Percentiles rank a stretch among this genome's conserved stretches.
phyloP scores from a whole-genome alignment of 2,888 invertebrate genomes.

The Rhabditoides inermis region DNA sequence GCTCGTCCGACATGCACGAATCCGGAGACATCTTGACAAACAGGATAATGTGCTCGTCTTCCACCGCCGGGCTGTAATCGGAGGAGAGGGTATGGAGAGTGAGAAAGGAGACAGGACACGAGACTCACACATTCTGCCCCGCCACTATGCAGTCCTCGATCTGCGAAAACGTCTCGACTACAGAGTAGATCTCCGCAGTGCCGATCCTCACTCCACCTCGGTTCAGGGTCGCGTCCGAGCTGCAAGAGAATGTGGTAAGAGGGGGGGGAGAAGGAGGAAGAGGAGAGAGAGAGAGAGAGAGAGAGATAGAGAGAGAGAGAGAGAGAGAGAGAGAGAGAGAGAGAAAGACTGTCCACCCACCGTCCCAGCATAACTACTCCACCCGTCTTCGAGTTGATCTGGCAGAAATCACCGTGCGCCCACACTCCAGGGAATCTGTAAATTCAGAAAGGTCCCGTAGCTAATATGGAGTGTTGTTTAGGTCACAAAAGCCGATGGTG shows the following conservation, averaged over 20 bases:
- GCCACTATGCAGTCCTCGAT: slow-evolving; percentile 60
- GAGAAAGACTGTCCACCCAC: slow-evolving; percentile 5
- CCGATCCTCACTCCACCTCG: slow-evolving; percentile 62
- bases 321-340: background rate
- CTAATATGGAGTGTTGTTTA: no score
- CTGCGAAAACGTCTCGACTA: slow-evolving; percentile 59
- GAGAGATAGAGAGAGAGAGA: no score
- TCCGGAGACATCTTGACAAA: slow-evolving; percentile 57
- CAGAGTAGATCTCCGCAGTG: slow-evolving; percentile 61
- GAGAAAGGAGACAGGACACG: background rate
- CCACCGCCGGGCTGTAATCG: slow-evolving; percentile 46
- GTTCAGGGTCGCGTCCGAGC: slow-evolving; percentile 60
- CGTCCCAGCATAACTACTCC: slow-evolving; percentile 61
- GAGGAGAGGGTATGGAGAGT: background rate
- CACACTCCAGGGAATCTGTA: slow-evolving; percentile 55
- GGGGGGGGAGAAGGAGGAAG: background rate
- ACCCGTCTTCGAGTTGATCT: slow-evolving; percentile 56
- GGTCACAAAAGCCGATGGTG: no score
- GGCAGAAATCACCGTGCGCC: slow-evolving; percentile 61
- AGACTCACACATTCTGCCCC: slow-evolving; percentile 54
- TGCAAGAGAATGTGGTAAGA: slow-evolving; percentile 8
- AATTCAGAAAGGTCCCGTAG: no score
- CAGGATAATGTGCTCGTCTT: slow-evolving; percentile 59
- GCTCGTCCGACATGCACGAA: slow-evolving; percentile 51
- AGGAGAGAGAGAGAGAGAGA: background rate